Evolutionary conservation across 1,140 invertebrate genomes (phyloP).

Genomic region (Drosophila pectinifera): DNA sequence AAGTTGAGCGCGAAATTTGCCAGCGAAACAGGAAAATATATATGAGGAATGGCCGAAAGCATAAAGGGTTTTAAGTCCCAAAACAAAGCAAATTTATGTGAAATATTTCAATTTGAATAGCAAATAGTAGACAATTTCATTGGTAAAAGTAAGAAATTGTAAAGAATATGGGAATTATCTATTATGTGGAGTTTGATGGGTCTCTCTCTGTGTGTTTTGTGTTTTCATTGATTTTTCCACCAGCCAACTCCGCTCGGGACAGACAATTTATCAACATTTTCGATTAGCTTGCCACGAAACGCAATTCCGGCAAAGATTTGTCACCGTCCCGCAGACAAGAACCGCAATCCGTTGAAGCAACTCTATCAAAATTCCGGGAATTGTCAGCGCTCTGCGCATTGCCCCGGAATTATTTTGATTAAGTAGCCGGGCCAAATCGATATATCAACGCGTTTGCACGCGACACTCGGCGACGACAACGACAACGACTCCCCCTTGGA

Average conservation of each 20-base stretch:
- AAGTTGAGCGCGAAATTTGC: constrained; percentile 49
- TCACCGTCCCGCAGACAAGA: constrained; percentile 6
- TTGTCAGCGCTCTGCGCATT: constrained; percentile 54
- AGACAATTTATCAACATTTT: constrained; percentile 33
- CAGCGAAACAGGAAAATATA: constrained; percentile 36
- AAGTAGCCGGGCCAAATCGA: constrained; percentile 71
- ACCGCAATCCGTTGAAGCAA: constrained; percentile 22
- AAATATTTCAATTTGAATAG: no score
- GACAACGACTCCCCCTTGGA: background rate
- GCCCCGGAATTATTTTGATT: constrained; percentile 72
- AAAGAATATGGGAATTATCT: no score
- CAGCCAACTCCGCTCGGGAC: no score
- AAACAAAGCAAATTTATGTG: no score
- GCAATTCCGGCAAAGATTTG: constrained; percentile 37
- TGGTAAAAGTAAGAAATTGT: no score
- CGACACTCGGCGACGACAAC: constrained; percentile 44
- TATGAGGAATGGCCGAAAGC: background rate
- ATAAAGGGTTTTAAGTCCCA: background rate
- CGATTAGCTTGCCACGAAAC: constrained; percentile 44
- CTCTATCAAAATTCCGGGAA: constrained; percentile 72
- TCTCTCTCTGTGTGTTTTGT: background rate
- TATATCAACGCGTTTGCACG: constrained; percentile 77
- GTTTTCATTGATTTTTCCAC: constrained; percentile 3
- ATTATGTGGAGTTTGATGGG: no score
- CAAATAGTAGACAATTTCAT: no score